phyloP scores from a whole-genome alignment of 2,888 invertebrate genomes.

The Eustalomyia histrio region DNA sequence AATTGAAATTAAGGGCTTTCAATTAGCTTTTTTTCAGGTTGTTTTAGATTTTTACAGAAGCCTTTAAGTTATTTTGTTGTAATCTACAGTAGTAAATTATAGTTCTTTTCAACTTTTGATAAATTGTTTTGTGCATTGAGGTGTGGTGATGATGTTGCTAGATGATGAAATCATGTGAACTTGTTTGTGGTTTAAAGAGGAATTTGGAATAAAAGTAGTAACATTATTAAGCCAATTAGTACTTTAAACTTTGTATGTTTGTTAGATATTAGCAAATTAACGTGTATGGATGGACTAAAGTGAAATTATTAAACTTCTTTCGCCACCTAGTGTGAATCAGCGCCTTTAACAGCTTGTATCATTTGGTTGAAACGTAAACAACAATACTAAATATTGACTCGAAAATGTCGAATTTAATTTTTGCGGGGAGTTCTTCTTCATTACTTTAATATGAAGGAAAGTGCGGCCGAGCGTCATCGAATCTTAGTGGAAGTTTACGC shows the following conservation, averaged over 20 bases:
- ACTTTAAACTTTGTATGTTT: not conserved
- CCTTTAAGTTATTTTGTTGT: constrained; percentile 50
- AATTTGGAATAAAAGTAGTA: not conserved
- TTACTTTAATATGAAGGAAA: too few species aligned
- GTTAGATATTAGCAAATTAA: too few species aligned
- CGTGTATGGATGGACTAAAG: too few species aligned
- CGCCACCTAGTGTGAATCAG: too few species aligned
- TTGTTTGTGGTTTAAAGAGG: constrained; percentile 22
- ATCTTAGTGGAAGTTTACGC: too few species aligned
- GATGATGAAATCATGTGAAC: constrained; percentile 49
- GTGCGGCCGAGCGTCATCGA: too few species aligned
- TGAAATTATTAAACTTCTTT: too few species aligned
- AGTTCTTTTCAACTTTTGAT: constrained; percentile 44
- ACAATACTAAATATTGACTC: too few species aligned
- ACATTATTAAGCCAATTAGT: not conserved
- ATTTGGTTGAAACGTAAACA: too few species aligned
- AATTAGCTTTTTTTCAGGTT: constrained; percentile 49
- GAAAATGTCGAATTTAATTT: too few species aligned
- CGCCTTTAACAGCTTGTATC: too few species aligned
- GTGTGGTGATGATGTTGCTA: constrained; percentile 51
- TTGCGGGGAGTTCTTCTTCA: too few species aligned
- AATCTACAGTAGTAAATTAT: constrained; percentile 64
- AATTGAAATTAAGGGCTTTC: constrained; percentile 65
- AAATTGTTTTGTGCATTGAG: constrained; percentile 40
- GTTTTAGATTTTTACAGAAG: constrained; percentile 45